phyloP scores from a whole-genome alignment of 1,140 invertebrate species.

The Gryllus bimaculatus region DNA sequence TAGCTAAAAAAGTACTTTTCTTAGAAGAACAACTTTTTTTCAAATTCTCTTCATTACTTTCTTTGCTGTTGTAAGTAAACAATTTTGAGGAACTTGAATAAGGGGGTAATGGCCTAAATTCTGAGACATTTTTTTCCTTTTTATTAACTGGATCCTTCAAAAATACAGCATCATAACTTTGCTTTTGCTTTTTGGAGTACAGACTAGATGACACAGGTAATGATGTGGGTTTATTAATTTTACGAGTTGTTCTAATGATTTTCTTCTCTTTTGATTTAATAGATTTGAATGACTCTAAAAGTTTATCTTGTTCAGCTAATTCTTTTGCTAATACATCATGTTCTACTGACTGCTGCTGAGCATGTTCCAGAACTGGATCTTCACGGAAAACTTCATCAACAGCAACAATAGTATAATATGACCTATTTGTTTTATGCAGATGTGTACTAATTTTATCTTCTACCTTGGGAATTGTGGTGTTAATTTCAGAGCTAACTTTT shows the following conservation, averaged over 20 bases:
- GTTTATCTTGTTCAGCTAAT: conserved; percentile 29
- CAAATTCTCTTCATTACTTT: no score
- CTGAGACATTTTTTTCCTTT: conserved; percentile 3
- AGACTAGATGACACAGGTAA: conserved; percentile 18
- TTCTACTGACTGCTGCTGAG: not conserved
- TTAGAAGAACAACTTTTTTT: no score
- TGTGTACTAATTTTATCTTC: not conserved
- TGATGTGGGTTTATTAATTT: conserved; percentile 22
- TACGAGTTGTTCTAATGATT: conserved; percentile 13
- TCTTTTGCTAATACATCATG: conserved; percentile 25
- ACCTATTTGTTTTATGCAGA: conserved; percentile 17
- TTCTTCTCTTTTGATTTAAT: conserved; percentile 24
- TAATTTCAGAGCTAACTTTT: not conserved
- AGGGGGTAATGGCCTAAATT: not conserved
- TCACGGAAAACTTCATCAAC: conserved; percentile 25
- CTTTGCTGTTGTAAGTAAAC: no score
- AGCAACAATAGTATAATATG: conserved; percentile 28
- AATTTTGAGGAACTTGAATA: no score
- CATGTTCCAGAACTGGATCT: not conserved
- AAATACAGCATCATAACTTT: conserved; percentile 4
- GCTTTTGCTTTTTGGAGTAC: conserved; percentile 15
- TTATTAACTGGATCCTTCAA: not conserved
- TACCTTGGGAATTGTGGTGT: not conserved
- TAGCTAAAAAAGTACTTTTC: no score
- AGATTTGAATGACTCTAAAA: conserved; percentile 27